Percentiles rank a stretch among this genome's conserved stretches.
These are phyloP conservation scores for Varroa destructor DNA, from an alignment of 1,140 invertebrate species.

Conservation along the genomic window DNA sequence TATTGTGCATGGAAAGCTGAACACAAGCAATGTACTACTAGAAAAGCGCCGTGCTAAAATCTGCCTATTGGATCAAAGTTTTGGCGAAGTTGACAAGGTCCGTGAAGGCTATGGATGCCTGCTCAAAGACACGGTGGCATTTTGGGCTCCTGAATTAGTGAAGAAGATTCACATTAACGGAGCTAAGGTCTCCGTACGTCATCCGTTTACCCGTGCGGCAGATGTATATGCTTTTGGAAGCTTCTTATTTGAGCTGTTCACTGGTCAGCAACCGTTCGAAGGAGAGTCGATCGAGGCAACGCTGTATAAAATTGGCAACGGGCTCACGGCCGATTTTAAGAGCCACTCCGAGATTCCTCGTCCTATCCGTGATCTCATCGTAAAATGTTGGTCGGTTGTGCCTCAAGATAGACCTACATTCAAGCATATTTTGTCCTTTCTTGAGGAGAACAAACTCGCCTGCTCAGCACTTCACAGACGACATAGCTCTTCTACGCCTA, in stretches of 20 bases:
- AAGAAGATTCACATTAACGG: slow-evolving; percentile 38
- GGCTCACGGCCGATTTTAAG: slow-evolving; percentile 36
- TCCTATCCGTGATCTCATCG: slow-evolving; percentile 36
- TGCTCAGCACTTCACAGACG: slow-evolving; percentile 36
- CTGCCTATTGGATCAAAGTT: slow-evolving; percentile 43
- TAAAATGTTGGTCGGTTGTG: slow-evolving; percentile 38
- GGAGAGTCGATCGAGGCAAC: slow-evolving; percentile 37
- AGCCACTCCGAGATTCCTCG: not conserved
- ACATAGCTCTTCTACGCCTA: slow-evolving; percentile 39
- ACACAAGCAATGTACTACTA: slow-evolving; percentile 43
- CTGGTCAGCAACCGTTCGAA: slow-evolving; percentile 39
- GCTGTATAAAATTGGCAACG: slow-evolving; percentile 40
- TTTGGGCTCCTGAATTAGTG: slow-evolving; percentile 42
- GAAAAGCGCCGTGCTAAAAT: slow-evolving; percentile 42
- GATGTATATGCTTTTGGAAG: slow-evolving; percentile 43
- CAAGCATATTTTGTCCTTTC: slow-evolving; percentile 34
- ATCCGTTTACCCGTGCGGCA: slow-evolving; percentile 36
- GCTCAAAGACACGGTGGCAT: slow-evolving; percentile 39
- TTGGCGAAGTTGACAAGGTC: slow-evolving; percentile 35
- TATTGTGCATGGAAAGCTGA: slow-evolving; percentile 42
- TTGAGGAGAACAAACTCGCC: slow-evolving; percentile 2
- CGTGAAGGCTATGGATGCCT: slow-evolving; percentile 39
- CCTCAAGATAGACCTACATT: slow-evolving; percentile 38
- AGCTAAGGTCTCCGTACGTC: slow-evolving; percentile 35
- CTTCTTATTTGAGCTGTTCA: slow-evolving; percentile 41